These are phyloP conservation scores for Lepisosteus oculatus DNA, from an alignment of 2,113 vertebrate species.

Conservation along the genomic window DNA sequence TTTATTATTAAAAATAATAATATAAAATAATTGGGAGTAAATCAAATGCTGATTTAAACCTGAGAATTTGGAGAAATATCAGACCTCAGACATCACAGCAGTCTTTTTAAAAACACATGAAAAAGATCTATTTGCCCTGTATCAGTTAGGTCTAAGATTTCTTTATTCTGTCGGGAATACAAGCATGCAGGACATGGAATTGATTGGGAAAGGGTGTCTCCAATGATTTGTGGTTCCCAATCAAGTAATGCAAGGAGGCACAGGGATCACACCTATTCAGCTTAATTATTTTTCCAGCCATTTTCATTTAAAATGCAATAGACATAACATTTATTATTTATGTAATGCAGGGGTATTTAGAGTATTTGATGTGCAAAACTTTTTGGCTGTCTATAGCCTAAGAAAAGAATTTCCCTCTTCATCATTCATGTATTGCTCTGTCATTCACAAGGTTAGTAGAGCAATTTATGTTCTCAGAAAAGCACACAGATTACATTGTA, in stretches of 20 bases:
- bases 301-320: slow-evolving; percentile 9
- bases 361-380: background rate
- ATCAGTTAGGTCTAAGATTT: background rate
- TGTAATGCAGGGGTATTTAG: slow-evolving; percentile 11
- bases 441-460: too few species aligned
- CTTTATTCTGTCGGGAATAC: slow-evolving; percentile 2
- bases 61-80: too few species aligned
- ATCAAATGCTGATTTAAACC: too few species aligned
- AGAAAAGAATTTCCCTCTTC: too few species aligned
- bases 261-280: background rate
- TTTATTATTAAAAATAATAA: too few species aligned
- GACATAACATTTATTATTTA: slow-evolving; percentile 15
- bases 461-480: too few species aligned
- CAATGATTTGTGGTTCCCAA: slow-evolving; percentile 1
- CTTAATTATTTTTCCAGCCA: slow-evolving; percentile 10
- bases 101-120: background rate
- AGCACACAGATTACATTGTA: too few species aligned
- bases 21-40: too few species aligned
- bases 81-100: too few species aligned
- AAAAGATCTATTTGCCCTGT: background rate
- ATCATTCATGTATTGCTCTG: too few species aligned
- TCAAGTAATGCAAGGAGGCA: slow-evolving; percentile 8
- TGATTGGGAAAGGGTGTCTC: background rate
- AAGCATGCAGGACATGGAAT: background rate
- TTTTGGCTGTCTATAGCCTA: slow-evolving; percentile 8